phyloP scores from a whole-genome alignment of 2,888 invertebrate species.

The Drosophila pseudotalamancana region DNA sequence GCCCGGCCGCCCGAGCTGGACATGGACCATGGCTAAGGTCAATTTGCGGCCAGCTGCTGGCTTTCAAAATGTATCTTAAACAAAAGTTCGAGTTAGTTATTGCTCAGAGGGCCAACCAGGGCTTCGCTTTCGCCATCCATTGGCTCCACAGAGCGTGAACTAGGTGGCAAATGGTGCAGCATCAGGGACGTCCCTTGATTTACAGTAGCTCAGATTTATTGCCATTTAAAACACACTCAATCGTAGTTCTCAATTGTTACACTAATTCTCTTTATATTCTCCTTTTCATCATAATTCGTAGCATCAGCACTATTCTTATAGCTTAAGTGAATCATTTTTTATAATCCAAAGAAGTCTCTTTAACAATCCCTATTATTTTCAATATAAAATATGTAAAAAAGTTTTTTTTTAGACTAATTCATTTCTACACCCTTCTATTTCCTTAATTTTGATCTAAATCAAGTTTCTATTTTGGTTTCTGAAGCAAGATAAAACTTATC shows the following conservation, averaged over 20 bases:
- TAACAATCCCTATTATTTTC: no score
- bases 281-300: no score
- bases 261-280: no score
- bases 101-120: constrained; percentile 9
- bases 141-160: constrained; percentile 18
- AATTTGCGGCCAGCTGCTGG: constrained; percentile 66
- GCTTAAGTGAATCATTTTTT: no score
- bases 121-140: constrained; percentile 8
- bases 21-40: constrained; percentile 44
- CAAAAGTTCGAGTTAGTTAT: constrained; percentile 42
- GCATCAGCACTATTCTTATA: no score
- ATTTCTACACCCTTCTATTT: no score
- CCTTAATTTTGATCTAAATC: no score
- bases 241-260: not conserved
- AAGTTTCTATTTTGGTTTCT: no score
- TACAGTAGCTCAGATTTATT: constrained; percentile 4
- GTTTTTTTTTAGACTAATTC: no score
- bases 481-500: no score
- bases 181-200: not conserved
- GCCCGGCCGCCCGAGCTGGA: constrained; percentile 5
- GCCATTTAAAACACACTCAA: not conserved
- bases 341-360: no score
- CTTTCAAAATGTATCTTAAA: constrained; percentile 46
- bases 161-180: constrained; percentile 17
- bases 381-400: no score